Percentiles rank a stretch among this genome's conserved stretches.
These are phyloP conservation scores for Lagopus muta DNA, from an alignment of 2,113 vertebrate species.

Conservation along the genomic window DNA sequence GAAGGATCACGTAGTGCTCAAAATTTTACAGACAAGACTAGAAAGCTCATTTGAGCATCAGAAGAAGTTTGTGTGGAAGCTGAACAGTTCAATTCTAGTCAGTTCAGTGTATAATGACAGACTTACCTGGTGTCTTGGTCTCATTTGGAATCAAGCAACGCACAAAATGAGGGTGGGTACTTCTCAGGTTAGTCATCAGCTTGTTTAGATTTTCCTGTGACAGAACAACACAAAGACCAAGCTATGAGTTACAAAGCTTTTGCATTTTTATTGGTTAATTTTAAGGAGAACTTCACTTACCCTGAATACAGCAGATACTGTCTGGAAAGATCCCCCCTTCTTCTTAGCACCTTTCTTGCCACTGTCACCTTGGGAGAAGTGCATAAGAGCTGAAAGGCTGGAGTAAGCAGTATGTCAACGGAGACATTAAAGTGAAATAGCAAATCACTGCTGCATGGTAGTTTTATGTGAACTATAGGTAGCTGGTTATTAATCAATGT, in stretches of 20 bases:
- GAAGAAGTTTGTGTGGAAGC: background rate
- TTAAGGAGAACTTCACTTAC: conserved; percentile 53
- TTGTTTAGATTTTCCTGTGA: conserved; percentile 92
- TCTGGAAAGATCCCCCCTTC: conserved; percentile 94
- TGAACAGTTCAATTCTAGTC: background rate
- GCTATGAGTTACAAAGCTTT: background rate
- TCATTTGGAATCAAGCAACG: conserved; percentile 90
- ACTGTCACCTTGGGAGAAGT: conserved; percentile 50
- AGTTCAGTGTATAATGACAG: accelerated
- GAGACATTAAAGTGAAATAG: background rate
- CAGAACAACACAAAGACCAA: background rate
- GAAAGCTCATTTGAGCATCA: background rate
- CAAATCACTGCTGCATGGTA: background rate
- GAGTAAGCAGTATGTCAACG: background rate
- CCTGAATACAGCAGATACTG: conserved; percentile 89
- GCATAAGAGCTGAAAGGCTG: background rate
- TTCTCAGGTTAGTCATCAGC: conserved; percentile 92
- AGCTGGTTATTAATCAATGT: background rate
- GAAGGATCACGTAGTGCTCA: background rate
- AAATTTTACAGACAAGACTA: background rate
- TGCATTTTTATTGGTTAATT: background rate
- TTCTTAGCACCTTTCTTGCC: conserved; percentile 89
- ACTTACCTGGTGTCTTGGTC: conserved; percentile 86
- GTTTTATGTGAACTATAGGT: background rate
- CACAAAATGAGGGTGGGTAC: conserved; percentile 89